Evolutionary conservation across 1,140 invertebrate species (phyloP), one percentile per base, ranked within the genome.

Genomic region (Cotesia typhae): DNA sequence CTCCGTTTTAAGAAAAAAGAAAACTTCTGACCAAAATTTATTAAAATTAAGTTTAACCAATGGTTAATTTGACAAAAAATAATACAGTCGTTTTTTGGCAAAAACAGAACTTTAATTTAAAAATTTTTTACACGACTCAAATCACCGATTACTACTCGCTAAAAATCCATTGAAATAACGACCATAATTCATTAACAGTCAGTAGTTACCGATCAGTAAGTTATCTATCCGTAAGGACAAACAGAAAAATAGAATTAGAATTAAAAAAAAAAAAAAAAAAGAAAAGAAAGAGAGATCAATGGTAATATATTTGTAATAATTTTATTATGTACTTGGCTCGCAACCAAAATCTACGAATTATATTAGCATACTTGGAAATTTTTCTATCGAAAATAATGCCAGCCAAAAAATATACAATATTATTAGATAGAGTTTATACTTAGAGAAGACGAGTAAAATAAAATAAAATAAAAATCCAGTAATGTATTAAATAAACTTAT

Each of bases 361-460:
- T 73, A 75, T 73, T 75, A 75, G 61, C 74, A 75, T 70, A 67
- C 28, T 67, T 52, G 51, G 65, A 71, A 47, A 61, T 67, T 47
- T 73, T 53, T 70, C 37, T 70, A 59, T 70, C 55, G 67, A 55
- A 17, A 70, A 55, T 37, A 37, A 14, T 51, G 14, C 63, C 64
- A 60, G 66, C 57, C 67, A 67, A 51, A 67, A 28, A 28, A 28
- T 28, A 47, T 59, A 75, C 10, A 41, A 41, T 47, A 36, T 4
- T 4, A 52, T 60, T 28, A 14, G 38, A 69, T 59, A 69, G 37
- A 41, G 9, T 69, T 59, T 67, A 55, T 67, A 55, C 55, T 55
- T 36, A 36, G 9, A 55, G 53, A 14, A 4, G n/a, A 55, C 53
- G 28, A 28, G 28, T 28, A 28, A 28, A 28, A 28, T 28, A 53